These are phyloP conservation scores for Microplitis demolitor DNA, from an alignment of 1,140 invertebrate genomes.

Conservation along the genomic window DNA sequence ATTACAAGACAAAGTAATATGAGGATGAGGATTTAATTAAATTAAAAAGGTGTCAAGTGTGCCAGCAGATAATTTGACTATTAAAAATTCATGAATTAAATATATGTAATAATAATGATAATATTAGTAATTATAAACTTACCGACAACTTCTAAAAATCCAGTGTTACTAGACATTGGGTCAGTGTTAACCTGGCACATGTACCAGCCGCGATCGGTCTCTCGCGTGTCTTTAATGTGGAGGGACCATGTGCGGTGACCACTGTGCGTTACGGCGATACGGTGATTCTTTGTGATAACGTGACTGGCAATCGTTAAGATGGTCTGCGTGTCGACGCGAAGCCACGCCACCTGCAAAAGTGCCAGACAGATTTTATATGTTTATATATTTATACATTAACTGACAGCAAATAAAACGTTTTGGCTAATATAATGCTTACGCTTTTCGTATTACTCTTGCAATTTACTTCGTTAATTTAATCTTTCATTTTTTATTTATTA, in stretches of 20 bases:
- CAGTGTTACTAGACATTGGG: constrained; percentile 66
- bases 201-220: constrained; percentile 63
- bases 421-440: too few species aligned
- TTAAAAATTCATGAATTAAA: background rate
- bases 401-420: too few species aligned
- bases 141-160: constrained; percentile 67
- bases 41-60: background rate
- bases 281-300: constrained; percentile 66
- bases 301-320: constrained; percentile 66
- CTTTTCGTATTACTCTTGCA: too few species aligned
- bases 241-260: constrained; percentile 64
- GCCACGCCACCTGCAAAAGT: constrained; percentile 65
- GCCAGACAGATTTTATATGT: constrained; percentile 23
- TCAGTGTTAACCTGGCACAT: constrained; percentile 69
- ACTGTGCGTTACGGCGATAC: constrained; percentile 64
- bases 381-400: too few species aligned
- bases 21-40: background rate
- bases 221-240: constrained; percentile 60
- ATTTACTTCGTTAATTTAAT: too few species aligned
- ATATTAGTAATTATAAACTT: constrained; percentile 32
- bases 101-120: background rate
- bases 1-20: background rate
- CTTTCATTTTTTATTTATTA: too few species aligned
- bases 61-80: background rate
- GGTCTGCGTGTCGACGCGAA: constrained; percentile 68